Conservation (phyloP, 2,888 invertebrate genomes). For the Chesias legatella region DNA sequence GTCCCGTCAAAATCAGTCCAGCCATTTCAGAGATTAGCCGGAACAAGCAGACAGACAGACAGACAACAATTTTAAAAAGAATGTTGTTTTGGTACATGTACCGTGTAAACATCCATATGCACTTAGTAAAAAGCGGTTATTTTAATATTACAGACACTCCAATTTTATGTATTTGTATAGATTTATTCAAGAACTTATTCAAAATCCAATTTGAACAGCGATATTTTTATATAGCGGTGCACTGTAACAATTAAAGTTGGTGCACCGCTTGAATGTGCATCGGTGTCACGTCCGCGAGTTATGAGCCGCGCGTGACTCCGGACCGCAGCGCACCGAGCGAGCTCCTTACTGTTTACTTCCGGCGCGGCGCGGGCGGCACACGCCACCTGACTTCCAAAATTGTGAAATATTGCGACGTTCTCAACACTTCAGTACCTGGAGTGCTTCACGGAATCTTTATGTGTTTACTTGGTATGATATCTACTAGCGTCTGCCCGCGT, state of each 20-base stretch:
- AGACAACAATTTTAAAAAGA: too few relatives aligned
- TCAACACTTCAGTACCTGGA: slow-evolving; percentile 16
- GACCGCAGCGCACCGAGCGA: slow-evolving; percentile 32
- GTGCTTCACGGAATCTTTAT: slow-evolving; percentile 6
- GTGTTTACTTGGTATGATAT: not conserved
- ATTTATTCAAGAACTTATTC: too few relatives aligned
- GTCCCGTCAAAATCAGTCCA: too few relatives aligned
- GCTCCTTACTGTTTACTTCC: slow-evolving; percentile 31
- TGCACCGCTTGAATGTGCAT: slow-evolving; percentile 42
- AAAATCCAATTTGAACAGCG: not conserved
- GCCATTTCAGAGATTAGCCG: too few relatives aligned
- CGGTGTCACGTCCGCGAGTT: slow-evolving; percentile 59
- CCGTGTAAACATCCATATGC: too few relatives aligned
- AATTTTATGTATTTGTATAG: too few relatives aligned
- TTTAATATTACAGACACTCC: too few relatives aligned
- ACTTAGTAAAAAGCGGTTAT: too few relatives aligned
- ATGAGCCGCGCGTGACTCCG: slow-evolving; percentile 62
- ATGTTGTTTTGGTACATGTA: too few relatives aligned
- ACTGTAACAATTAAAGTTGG: slow-evolving; percentile 65
- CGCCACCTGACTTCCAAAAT: slow-evolving; percentile 25
- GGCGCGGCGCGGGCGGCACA: slow-evolving; percentile 20
- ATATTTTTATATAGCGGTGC: slow-evolving; percentile 27
- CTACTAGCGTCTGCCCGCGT: too few relatives aligned
- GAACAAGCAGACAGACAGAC: too few relatives aligned
- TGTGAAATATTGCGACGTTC: slow-evolving; percentile 23